A percentile compares a stretch with the other conserved stretches of the same genome.
Evolutionary conservation across 2,888 invertebrate genomes (phyloP).

Genomic region (Tetragonisca angustula): DNA sequence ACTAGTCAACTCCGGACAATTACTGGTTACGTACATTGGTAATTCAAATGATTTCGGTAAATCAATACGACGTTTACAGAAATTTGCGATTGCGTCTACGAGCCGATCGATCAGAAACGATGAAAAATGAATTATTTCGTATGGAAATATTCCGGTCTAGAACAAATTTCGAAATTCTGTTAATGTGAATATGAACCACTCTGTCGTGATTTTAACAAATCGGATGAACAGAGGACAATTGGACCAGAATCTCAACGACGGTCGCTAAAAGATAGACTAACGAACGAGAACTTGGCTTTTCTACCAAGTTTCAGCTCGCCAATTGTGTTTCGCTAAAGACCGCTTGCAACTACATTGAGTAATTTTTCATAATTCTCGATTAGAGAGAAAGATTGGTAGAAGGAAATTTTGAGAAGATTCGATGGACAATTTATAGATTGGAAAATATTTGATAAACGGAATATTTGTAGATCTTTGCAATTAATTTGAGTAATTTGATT

Average conservation of each 20-base stretch:
- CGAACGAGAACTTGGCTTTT: not conserved
- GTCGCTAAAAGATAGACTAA: not conserved
- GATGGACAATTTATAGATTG: not conserved
- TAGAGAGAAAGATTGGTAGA: not conserved
- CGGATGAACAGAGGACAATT: constrained; percentile 42
- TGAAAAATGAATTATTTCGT: not conserved
- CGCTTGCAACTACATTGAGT: not conserved
- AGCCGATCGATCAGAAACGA: not conserved
- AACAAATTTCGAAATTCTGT: too few relatives aligned
- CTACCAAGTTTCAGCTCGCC: not conserved
- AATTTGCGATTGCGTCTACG: not conserved
- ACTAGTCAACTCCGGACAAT: not conserved
- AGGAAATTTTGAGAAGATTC: not conserved
- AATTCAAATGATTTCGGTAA: not conserved
- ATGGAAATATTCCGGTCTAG: not conserved
- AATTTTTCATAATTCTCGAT: not conserved
- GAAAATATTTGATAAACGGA: not conserved
- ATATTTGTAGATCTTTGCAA: not conserved
- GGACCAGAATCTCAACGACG: constrained; percentile 27
- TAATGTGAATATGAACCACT: not conserved
- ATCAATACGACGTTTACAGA: not conserved
- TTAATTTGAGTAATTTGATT: not conserved
- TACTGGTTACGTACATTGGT: not conserved
- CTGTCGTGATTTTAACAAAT: constrained; percentile 49
- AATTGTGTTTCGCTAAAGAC: not conserved